Conservation (phyloP, 2,113 vertebrate genomes). For the Apteryx owenii region DNA sequence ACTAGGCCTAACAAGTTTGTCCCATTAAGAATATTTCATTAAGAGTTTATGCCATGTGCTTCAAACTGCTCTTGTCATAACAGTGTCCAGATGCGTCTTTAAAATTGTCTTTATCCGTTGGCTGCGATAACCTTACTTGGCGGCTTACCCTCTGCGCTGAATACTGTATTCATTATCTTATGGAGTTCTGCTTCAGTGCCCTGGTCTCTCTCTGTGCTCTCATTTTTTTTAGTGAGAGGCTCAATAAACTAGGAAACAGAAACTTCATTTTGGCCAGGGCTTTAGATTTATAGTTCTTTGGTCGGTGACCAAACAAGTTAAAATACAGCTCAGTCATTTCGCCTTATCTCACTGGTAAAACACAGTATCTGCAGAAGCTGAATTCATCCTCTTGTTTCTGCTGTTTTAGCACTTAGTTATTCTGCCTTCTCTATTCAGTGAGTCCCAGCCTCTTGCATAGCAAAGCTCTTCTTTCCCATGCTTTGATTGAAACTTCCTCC, state of each 20-base stretch:
- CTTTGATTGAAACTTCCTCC: constrained; percentile 61
- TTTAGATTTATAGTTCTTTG: not conserved
- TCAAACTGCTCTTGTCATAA: constrained; percentile 8
- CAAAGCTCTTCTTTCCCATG: constrained; percentile 40
- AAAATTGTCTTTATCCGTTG: constrained; percentile 24
- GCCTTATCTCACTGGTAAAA: constrained; percentile 7
- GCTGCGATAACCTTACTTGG: constrained; percentile 40
- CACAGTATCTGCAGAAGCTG: not conserved
- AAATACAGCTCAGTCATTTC: not conserved
- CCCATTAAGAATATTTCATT: constrained; percentile 26
- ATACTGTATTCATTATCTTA: not conserved
- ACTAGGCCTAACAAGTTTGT: not conserved
- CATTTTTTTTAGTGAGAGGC: not conserved
- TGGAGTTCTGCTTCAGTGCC: not conserved
- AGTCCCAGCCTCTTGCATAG: not conserved
- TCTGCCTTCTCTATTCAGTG: not conserved
- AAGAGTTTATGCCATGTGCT: constrained; percentile 22
- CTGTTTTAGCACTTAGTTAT: not conserved
- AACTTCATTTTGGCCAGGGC: not conserved
- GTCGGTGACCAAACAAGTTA: not conserved
- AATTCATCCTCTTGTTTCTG: constrained; percentile 39
- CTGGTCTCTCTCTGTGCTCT: not conserved
- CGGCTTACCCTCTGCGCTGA: not conserved
- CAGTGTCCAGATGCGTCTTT: constrained; percentile 44
- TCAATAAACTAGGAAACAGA: not conserved